A percentile compares a stretch with the other conserved stretches of the same genome.
These are phyloP conservation scores for Enhydra lutris DNA, from an alignment of 2,113 vertebrate genomes.

Conservation along the genomic window DNA sequence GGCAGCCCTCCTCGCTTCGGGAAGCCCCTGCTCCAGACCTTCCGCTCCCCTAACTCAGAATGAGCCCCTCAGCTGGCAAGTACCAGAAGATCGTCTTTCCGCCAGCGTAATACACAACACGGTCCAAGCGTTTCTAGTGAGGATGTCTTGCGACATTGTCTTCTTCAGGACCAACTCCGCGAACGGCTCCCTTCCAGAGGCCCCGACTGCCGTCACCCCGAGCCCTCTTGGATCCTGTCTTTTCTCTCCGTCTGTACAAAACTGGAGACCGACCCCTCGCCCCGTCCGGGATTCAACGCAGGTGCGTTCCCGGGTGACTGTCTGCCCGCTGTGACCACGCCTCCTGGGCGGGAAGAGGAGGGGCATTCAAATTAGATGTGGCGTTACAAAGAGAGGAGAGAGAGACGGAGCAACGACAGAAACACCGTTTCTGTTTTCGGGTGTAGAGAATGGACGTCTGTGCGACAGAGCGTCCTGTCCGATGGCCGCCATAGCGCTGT, in stretches of 20 bases:
- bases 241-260: background rate
- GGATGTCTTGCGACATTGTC: background rate
- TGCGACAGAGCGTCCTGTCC: background rate
- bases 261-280: background rate
- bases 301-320: background rate
- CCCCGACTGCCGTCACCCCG: background rate
- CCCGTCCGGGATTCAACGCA: rapidly evolving
- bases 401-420: background rate
- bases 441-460: background rate
- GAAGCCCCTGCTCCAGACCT: background rate
- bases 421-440: background rate
- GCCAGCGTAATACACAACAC: background rate
- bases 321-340: background rate
- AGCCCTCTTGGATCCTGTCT: background rate
- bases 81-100: background rate
- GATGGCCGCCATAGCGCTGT: too few relatives aligned
- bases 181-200: background rate
- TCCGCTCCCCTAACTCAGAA: background rate
- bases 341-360: background rate
- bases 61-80: background rate
- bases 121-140: background rate
- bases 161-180: background rate
- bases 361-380: background rate
- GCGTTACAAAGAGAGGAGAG: too few relatives aligned
- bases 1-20: too few relatives aligned